Percentiles rank a stretch among this genome's conserved stretches.
Evolutionary conservation across 2,797 vertebrate genomes (phyloP).

Genomic region (Tapera naevia): DNA sequence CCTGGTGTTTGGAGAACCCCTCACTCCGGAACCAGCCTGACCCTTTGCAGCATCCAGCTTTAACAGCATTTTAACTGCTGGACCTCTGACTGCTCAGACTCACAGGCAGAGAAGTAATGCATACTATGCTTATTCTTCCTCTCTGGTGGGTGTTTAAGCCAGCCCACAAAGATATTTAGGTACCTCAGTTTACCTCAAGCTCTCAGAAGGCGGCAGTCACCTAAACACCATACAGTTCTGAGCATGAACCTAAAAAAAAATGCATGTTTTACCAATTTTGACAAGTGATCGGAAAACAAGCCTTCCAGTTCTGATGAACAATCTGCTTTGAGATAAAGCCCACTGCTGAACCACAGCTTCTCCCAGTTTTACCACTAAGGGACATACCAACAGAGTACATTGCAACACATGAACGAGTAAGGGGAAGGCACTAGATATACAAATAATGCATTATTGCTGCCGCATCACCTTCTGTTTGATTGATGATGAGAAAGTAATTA

Average conservation of each 20-base stretch:
- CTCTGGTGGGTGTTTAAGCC: neutral
- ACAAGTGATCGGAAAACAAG: neutral
- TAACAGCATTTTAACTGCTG: neutral
- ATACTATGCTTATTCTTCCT: neutral
- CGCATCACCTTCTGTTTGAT: slow-evolving; percentile 13
- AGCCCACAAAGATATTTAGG: neutral
- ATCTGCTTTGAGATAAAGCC: neutral
- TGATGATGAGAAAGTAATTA: slow-evolving; percentile 3
- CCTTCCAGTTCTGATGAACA: neutral
- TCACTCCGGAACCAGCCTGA: neutral
- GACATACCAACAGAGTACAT: neutral
- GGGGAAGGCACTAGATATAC: neutral
- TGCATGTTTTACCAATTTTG: neutral
- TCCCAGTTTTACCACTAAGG: neutral
- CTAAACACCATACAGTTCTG: neutral
- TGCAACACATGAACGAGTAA: neutral
- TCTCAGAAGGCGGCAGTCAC: neutral
- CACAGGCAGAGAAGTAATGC: neutral
- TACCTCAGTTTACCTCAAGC: neutral
- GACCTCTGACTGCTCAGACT: neutral
- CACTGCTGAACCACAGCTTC: neutral
- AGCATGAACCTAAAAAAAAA: neutral
- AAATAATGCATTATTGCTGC: neutral
- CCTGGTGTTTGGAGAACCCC: neutral
- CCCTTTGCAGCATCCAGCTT: neutral